Evolutionary conservation across 2,797 vertebrate genomes (phyloP), one percentile per base, ranked within the genome.

Genomic region (Lagodon rhomboides): DNA sequence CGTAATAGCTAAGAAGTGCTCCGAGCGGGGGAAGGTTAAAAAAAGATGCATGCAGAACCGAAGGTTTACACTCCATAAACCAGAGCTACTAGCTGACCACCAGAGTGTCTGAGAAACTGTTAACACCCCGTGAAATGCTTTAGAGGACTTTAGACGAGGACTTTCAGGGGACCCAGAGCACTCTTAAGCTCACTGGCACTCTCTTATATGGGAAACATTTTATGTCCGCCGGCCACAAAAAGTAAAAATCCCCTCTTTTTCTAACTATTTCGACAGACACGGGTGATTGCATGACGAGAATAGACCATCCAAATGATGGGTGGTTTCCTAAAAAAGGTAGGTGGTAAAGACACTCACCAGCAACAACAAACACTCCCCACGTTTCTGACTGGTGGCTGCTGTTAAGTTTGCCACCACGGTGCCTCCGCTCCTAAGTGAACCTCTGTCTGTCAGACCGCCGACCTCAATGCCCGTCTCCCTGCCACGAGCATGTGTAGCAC

Each of bases 121-220:
- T 92, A 92, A 92, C 92, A 90, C 90, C 88, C 86, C 63, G 87
- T 89, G 79, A 89, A 92, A 90, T 75, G 75, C 78, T 73, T 82
- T 63, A 67, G 82, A 83, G 73, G 81, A 89, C 75, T 90, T 82
- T 49, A 80, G 79, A 91, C 68, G 76, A 73, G 73, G 76, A 69
- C 68, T 92, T 93, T 91, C 68, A 75, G 68, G 86, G 83, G 80
- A 87, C 79, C 85, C 72, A 79, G 92, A 93, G 93, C 94, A 94
- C 93, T 96, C 94, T 93, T 94, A 81, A 66, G 91, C 92, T 89
- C 53, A 62, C 60, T 91, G 94, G 95, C 91, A 95, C 93, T 90
- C 91, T 85, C 90, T 86, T 94, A 94, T 92, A 85, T 72, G 61
- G 81, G 74, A 87, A 88, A 90, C 34, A 5, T 53, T 82, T 87